Conservation (phyloP, 2,113 vertebrate species). For the Podiceps cristatus region DNA sequence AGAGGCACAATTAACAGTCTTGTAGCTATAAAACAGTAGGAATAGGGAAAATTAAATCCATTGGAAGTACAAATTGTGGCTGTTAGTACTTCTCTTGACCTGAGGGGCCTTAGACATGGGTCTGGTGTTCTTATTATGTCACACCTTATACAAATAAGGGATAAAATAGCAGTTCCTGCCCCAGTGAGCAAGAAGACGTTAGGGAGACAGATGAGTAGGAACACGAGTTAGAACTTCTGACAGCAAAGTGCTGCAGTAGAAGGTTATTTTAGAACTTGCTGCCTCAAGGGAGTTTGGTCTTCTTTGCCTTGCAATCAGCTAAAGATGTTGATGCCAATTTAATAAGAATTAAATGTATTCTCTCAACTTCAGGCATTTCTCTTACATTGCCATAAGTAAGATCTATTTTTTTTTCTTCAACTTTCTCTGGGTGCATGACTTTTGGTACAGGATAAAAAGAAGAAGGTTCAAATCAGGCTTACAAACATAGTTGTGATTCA, state of each 20-base stretch:
- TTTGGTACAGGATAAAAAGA: conserved; percentile 1
- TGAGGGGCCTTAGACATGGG: background rate
- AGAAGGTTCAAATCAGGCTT: conserved; percentile 47
- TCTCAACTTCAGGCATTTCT: conserved; percentile 46
- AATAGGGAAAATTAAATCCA: background rate
- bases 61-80: background rate
- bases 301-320: conserved; percentile 59
- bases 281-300: conserved; percentile 58
- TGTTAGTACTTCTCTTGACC: background rate
- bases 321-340: conserved; percentile 60
- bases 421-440: background rate
- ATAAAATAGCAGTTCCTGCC: conserved; percentile 5
- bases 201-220: conserved; percentile 34
- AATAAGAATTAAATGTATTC: conserved; percentile 62
- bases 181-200: background rate
- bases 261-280: conserved; percentile 66
- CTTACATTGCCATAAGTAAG: conserved; percentile 25
- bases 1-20: background rate
- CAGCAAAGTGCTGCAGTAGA: conserved; percentile 52
- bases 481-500: conserved; percentile 19
- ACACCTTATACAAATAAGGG: conserved; percentile 29
- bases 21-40: background rate
- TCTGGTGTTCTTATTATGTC: conserved; percentile 17
- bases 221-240: conserved; percentile 57
- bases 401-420: background rate